Evolutionary conservation across 2,113 vertebrate species (phyloP), one percentile per base, ranked within the genome.

Genomic region (Leucopternis melanops): DNA sequence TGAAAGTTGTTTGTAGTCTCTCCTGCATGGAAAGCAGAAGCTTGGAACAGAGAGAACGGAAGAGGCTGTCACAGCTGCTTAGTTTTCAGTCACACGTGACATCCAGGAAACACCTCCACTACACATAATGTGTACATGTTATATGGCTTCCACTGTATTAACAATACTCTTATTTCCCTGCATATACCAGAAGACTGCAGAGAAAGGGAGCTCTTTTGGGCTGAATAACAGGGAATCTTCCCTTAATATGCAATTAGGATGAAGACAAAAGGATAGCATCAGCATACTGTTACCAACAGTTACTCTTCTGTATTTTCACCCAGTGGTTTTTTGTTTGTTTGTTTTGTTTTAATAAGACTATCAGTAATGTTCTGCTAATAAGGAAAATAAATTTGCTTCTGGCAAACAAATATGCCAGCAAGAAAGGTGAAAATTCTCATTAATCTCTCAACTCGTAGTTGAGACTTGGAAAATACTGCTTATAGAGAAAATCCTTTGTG

Each of bases 371-470:
- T 66, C 59, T 81, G 38, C 54, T 94, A 95, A 74, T 67, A 81
- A 72, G 21, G 15, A 79, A 91, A 87, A 82, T 22, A 63, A 74
- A 6, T 70, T 82, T 83, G 21, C 63, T 90, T 88, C 82, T 67
- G 71, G 71, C 32, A 94, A 87, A 93, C 9, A 91, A 94, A 66
- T 52, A 84, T 15, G 22, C 27, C 71, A 80, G 74, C 54, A 82
- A 61, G 13, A 80, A 54, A 81, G 23, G 36, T 88, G 67, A 92
- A 86, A 90, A 63, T 59, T 77, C 42, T 78, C 31, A 32, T 69
- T 93, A 49, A 87, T 70, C 26, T 44, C 63, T 87, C 62, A 42
- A 86, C 14, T 81, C 14, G 26, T 20, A 50, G 45, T 44, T 57
- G 34, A 85, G 63, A 90, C 19, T 66, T 81, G 12, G 54, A 92